Conservation (phyloP, 2,888 invertebrate genomes). For the Vandiemenella viatica region DNA sequence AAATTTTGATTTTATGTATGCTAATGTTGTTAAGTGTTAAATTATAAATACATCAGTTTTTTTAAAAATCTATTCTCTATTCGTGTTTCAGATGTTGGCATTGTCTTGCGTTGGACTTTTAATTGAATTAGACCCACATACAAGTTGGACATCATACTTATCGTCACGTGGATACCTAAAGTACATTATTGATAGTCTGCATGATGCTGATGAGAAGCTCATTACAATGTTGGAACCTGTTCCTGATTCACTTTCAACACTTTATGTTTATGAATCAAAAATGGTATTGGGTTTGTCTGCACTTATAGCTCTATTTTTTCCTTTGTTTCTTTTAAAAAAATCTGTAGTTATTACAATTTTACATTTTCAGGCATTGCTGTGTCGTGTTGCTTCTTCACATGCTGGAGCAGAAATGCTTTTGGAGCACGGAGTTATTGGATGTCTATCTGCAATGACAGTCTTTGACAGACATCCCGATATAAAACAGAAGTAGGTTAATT, state of each 20-base stretch:
- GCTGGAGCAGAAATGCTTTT: constrained; percentile 49
- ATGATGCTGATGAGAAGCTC: constrained; percentile 57
- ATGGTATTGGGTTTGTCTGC: constrained; percentile 35
- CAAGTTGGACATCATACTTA: constrained; percentile 46
- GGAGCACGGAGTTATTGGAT: constrained; percentile 41
- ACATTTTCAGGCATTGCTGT: constrained; percentile 40
- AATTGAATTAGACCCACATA: constrained; percentile 55
- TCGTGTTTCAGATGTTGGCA: constrained; percentile 69
- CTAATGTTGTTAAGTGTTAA: not conserved
- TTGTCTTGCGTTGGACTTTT: constrained; percentile 67
- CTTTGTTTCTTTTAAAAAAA: no score
- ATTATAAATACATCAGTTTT: not conserved
- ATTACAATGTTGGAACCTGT: constrained; percentile 46
- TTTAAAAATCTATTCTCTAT: no score
- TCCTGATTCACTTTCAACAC: constrained; percentile 44
- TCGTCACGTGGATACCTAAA: constrained; percentile 52
- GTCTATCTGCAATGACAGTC: constrained; percentile 50
- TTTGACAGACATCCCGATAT: constrained; percentile 60
- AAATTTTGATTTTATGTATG: constrained; percentile 13
- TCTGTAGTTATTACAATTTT: no score
- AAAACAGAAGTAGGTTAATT: constrained; percentile 19
- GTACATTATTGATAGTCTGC: constrained; percentile 64
- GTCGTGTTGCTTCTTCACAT: constrained; percentile 49
- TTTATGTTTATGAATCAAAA: constrained; percentile 79
- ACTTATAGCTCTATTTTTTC: not conserved